Percentiles rank a stretch among this genome's conserved stretches.
phyloP scores from a whole-genome alignment of 2,888 invertebrate species.

The Scaeva pyrastri region DNA sequence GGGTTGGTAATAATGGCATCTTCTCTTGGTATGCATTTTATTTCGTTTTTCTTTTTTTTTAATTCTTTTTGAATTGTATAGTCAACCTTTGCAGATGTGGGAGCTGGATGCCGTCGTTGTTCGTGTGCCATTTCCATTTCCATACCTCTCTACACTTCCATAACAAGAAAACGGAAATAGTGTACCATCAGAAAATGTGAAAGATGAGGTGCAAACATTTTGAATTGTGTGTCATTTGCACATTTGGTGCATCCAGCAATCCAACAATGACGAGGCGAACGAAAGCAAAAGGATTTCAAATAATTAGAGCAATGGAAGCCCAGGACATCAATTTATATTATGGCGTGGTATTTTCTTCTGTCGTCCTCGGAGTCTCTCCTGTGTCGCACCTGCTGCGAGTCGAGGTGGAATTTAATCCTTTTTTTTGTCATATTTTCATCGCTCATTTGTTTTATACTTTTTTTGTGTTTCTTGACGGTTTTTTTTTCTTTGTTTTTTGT shows the following conservation, averaged over 20 bases:
- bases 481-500: constrained; percentile 42
- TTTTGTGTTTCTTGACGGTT: neutral
- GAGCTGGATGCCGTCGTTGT: neutral
- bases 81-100: neutral
- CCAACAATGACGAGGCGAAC: neutral
- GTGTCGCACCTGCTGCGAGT: constrained; percentile 13
- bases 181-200: constrained; percentile 35
- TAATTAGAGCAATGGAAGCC: constrained; percentile 67
- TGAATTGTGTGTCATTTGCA: constrained; percentile 58
- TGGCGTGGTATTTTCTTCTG: constrained; percentile 16
- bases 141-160: neutral
- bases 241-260: constrained; percentile 37
- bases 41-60: neutral
- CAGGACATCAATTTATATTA: constrained; percentile 62
- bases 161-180: constrained; percentile 9
- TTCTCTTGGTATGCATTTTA: constrained; percentile 2
- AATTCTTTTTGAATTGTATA: too few species aligned
- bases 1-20: constrained; percentile 38
- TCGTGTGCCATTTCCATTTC: neutral
- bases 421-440: constrained; percentile 7
- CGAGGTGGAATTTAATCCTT: neutral
- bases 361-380: neutral
- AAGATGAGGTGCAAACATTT: constrained; percentile 67
- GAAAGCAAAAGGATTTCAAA: constrained; percentile 49
- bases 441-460: constrained; percentile 32